These are phyloP conservation scores for Hemibagrus wyckioides DNA, from an alignment of 2,113 vertebrate species.

Conservation along the genomic window DNA sequence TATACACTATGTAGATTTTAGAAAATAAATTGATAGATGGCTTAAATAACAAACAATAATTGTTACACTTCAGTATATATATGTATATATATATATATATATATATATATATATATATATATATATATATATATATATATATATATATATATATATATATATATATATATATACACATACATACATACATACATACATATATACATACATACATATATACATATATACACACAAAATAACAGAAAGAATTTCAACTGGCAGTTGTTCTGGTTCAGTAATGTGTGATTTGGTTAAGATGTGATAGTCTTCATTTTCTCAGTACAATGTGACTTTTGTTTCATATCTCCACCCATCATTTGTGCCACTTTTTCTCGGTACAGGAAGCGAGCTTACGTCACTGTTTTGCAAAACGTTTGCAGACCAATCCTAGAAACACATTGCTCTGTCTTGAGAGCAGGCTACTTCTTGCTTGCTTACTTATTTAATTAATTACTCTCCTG, in stretches of 20 bases:
- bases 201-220: too few species aligned
- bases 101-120: too few species aligned
- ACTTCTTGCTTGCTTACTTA: background rate
- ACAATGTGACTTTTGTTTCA: slow-evolving; percentile 18
- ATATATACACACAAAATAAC: background rate
- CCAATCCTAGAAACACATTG: slow-evolving; percentile 1
- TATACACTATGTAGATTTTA: background rate
- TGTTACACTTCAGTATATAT: background rate
- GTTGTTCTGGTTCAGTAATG: slow-evolving; percentile 23
- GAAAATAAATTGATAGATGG: background rate
- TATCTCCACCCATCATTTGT: slow-evolving; percentile 19
- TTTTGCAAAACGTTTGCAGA: slow-evolving; percentile 38
- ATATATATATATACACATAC: too few species aligned
- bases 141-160: too few species aligned
- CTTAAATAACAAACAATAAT: background rate
- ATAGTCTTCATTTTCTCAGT: background rate
- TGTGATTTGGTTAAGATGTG: background rate
- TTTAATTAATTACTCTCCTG: background rate
- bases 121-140: too few species aligned
- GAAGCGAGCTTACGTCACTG: slow-evolving; percentile 17
- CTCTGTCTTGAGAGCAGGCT: background rate
- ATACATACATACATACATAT: too few species aligned
- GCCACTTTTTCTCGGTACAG: slow-evolving; percentile 27
- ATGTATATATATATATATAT: too few species aligned
- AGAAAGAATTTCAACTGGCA: background rate